phyloP scores from a whole-genome alignment of 2,888 invertebrate species.

The Daptonema setosum region DNA sequence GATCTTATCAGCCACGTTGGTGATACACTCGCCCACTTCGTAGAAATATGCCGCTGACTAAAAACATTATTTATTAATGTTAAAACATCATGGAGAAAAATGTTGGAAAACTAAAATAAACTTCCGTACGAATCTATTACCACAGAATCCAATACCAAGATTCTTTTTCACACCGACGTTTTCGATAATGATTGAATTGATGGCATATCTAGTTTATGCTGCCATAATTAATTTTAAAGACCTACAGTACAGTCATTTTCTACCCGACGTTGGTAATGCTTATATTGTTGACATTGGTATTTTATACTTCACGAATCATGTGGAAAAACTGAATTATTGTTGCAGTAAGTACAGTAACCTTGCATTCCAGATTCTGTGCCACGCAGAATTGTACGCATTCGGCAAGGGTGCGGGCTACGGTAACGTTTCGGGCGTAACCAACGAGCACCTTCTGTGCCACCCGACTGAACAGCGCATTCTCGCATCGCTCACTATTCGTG shows the following conservation, averaged over 20 bases:
- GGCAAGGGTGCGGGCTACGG: constrained; percentile 16
- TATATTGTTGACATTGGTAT: too few species aligned
- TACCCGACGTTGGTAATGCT: too few species aligned
- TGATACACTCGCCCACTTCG: constrained; percentile 26
- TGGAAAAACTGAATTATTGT: too few species aligned
- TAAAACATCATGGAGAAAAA: background rate
- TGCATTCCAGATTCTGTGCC: constrained; percentile 9
- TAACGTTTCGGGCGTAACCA: constrained; percentile 19
- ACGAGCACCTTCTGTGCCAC: constrained; percentile 21
- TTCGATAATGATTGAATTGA: too few species aligned
- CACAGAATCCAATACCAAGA: too few species aligned
- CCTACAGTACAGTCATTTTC: too few species aligned
- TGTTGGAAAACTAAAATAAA: constrained; percentile 1
- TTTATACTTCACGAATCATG: too few species aligned
- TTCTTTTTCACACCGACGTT: too few species aligned
- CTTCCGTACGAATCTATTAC: too few species aligned
- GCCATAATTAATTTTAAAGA: too few species aligned
- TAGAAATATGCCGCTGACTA: constrained; percentile 27
- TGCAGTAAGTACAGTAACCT: background rate
- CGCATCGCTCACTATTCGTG: constrained; percentile 12
- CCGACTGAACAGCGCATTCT: constrained; percentile 17
- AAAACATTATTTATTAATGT: constrained; percentile 4
- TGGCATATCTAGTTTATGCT: too few species aligned
- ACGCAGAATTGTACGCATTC: constrained; percentile 21
- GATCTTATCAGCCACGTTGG: constrained; percentile 17